These are phyloP conservation scores for Propithecus perrieri DNA, from an alignment of 2,797 vertebrate genomes.

Conservation along the genomic window DNA sequence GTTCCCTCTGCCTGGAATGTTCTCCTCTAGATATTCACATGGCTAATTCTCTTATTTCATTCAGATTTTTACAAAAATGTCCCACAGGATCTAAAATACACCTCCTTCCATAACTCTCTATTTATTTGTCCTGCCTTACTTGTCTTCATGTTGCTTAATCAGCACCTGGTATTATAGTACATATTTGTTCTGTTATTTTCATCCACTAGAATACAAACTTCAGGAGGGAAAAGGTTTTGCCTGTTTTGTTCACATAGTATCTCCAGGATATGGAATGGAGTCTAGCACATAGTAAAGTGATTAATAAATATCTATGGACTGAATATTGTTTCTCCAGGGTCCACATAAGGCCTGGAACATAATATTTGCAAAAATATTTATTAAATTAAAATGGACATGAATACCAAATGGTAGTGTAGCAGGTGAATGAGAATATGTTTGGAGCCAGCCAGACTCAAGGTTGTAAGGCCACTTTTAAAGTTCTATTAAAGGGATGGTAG, in stretches of 20 bases:
- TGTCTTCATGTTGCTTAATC: neutral
- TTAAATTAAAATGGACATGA: slow-evolving; percentile 1
- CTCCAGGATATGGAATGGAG: neutral
- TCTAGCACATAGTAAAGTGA: neutral
- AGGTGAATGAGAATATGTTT: neutral
- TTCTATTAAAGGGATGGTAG: neutral
- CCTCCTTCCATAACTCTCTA: neutral
- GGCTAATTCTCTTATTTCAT: neutral
- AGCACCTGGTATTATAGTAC: neutral
- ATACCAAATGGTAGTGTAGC: neutral
- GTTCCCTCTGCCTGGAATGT: neutral
- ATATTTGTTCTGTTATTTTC: neutral
- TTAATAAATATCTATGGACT: neutral
- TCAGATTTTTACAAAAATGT: neutral
- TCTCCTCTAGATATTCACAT: neutral
- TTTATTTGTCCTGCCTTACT: neutral
- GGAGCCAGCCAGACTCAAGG: neutral
- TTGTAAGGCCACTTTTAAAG: neutral
- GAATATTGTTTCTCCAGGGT: neutral
- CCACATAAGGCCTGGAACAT: neutral
- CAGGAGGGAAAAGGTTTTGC: neutral
- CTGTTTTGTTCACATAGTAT: neutral
- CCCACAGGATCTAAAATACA: neutral
- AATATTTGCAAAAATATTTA: neutral
- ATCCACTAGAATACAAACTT: neutral